A percentile compares a stretch with the other conserved stretches of the same genome.
phyloP scores from a whole-genome alignment of 1,140 invertebrate genomes.

The Sogatella furcifera region DNA sequence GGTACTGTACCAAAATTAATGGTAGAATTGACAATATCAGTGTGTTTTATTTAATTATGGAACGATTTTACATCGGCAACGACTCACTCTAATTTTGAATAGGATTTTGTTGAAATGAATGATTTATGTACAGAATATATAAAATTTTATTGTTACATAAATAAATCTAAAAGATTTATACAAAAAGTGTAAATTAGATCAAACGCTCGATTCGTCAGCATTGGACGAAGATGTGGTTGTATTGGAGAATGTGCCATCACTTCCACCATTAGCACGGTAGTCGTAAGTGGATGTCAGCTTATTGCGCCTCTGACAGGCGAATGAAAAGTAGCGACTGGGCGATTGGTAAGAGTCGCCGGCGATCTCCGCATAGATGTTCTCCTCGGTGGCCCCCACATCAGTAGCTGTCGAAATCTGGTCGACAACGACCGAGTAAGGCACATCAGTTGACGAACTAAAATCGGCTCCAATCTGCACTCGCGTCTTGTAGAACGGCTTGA shows the following conservation, averaged over 20 bases:
- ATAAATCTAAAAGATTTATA: no score
- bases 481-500: slow-evolving; percentile 16
- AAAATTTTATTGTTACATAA: no score
- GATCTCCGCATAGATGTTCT: slow-evolving; percentile 15
- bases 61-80: no score
- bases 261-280: slow-evolving; percentile 9
- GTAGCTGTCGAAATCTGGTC: slow-evolving; percentile 9
- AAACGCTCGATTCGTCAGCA: slow-evolving; percentile 10
- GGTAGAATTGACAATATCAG: no score
- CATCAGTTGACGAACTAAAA: slow-evolving; percentile 8
- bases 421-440: slow-evolving; percentile 11
- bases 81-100: no score
- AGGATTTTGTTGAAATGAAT: no score
- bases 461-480: slow-evolving; percentile 13
- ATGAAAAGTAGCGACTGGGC: slow-evolving; percentile 11
- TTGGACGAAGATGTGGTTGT: slow-evolving; percentile 13
- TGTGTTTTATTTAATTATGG: no score
- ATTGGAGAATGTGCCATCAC: slow-evolving; percentile 14
- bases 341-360: slow-evolving; percentile 11
- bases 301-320: slow-evolving; percentile 4
- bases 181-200: neutral
- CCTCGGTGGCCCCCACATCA: neutral
- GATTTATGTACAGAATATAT: no score
- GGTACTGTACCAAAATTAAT: no score
- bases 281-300: neutral